Evolutionary conservation across 2,888 invertebrate species (phyloP).

Genomic region (Biston stratarius): DNA sequence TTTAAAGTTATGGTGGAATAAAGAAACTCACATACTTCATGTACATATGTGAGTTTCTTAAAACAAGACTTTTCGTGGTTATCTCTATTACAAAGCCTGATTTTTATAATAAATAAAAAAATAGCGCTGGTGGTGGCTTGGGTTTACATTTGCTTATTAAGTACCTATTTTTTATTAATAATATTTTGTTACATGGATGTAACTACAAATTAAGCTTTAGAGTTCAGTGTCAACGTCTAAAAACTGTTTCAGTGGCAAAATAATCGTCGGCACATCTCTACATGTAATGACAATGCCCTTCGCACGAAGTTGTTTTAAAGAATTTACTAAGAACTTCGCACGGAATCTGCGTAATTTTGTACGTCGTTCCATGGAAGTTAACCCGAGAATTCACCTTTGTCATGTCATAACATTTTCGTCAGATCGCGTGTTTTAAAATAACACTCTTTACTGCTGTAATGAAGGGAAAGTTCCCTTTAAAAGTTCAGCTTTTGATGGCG

Average conservation of each 20-base stretch:
- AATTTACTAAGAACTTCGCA: conserved; percentile 46
- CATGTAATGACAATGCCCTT: conserved; percentile 36
- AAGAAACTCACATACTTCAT: no score
- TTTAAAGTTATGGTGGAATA: no score
- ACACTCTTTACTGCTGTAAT: conserved; percentile 20
- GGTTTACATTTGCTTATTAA: no score
- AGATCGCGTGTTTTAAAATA: conserved; percentile 26
- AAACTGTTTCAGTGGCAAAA: background rate
- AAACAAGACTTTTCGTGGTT: no score
- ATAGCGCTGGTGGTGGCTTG: no score
- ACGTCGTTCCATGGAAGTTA: conserved; percentile 46
- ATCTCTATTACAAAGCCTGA: no score
- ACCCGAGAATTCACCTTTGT: conserved; percentile 56
- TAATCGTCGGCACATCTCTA: conserved; percentile 1
- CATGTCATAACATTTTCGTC: conserved; percentile 53
- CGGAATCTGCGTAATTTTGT: conserved; percentile 56
- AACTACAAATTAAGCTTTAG: no score
- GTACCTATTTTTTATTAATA: no score
- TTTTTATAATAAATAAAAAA: no score
- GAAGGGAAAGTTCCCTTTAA: conserved; percentile 19
- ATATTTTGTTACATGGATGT: no score
- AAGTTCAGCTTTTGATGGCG: conserved; percentile 16
- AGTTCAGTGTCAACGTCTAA: no score
- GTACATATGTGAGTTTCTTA: no score
- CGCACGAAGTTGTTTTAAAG: conserved; percentile 52